phyloP scores from a whole-genome alignment of 2,113 vertebrate genomes.

The Phasianus colchicus region DNA sequence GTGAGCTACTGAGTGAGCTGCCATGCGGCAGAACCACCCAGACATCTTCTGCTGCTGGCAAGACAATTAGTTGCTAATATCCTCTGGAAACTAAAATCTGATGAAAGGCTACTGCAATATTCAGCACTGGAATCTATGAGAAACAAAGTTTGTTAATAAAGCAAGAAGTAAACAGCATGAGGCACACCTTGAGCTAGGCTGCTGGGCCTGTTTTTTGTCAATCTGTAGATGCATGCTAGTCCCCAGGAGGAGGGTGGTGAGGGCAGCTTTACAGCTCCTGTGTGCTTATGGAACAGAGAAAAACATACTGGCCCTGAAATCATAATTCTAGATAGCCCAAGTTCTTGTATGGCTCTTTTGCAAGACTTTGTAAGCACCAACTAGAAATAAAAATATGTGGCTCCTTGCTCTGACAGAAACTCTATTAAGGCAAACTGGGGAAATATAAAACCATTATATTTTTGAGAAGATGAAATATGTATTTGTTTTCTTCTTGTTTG shows the following conservation, averaged over 20 bases:
- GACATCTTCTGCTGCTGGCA: neutral
- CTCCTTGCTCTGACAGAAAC: neutral
- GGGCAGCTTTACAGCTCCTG: neutral
- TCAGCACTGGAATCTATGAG: neutral
- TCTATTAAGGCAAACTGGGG: neutral
- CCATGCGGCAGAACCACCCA: neutral
- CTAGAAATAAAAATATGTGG: neutral
- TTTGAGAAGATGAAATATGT: neutral
- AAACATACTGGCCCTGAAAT: neutral
- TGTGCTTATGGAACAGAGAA: neutral
- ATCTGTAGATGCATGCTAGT: neutral
- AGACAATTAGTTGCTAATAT: neutral
- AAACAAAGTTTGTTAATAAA: neutral
- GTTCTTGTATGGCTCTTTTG: neutral
- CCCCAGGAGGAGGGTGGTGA: neutral
- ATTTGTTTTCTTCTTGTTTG: conserved; percentile 33
- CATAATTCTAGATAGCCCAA: neutral
- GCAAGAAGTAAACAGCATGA: neutral
- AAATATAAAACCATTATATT: neutral
- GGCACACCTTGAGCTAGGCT: neutral
- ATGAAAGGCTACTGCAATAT: neutral
- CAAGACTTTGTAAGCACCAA: neutral
- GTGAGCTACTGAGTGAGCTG: neutral
- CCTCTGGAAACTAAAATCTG: neutral
- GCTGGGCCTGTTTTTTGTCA: neutral